phyloP scores from a whole-genome alignment of 1,140 invertebrate genomes.

The Anthonomus grandis region DNA sequence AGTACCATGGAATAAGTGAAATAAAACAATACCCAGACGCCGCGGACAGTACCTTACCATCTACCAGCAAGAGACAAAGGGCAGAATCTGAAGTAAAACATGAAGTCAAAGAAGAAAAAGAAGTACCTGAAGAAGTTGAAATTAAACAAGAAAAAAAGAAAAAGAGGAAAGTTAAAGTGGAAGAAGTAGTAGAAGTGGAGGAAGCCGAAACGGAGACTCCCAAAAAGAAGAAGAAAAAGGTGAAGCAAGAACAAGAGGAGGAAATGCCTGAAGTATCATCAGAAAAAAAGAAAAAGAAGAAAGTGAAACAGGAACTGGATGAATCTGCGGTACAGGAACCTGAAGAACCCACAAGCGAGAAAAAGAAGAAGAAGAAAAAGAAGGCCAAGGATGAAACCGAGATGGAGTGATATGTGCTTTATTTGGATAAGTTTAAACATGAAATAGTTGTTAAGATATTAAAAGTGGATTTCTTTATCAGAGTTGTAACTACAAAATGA shows the following conservation, averaged over 20 bases:
- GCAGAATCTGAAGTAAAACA: slow-evolving; percentile 47
- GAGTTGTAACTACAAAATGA: too few species aligned
- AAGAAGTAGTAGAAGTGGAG: slow-evolving; percentile 47
- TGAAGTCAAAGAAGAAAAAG: slow-evolving; percentile 34
- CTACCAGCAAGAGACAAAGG: slow-evolving; percentile 51
- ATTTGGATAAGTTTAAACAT: too few species aligned
- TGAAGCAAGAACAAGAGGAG: slow-evolving; percentile 26
- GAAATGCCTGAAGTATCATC: slow-evolving; percentile 33
- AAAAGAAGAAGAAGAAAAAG: slow-evolving; percentile 53
- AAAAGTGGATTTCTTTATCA: too few species aligned
- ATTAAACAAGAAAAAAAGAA: slow-evolving; percentile 41
- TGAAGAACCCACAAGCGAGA: slow-evolving; percentile 41
- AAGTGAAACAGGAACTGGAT: slow-evolving; percentile 28
- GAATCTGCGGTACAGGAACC: slow-evolving; percentile 21
- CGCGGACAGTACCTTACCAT: slow-evolving; percentile 59
- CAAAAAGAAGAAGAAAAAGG: slow-evolving; percentile 45
- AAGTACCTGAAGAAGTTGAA: slow-evolving; percentile 30
- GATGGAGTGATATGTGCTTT: too few species aligned
- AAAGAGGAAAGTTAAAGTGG: too few species aligned
- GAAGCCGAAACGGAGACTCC: slow-evolving; percentile 36
- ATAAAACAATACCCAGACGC: slow-evolving; percentile 61
- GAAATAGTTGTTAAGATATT: too few species aligned
- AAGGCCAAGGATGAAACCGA: background rate
- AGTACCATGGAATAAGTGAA: slow-evolving; percentile 80
- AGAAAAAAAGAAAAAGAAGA: slow-evolving; percentile 43